phyloP scores from a whole-genome alignment of 2,888 invertebrate species.

The Callimorpha dominula region DNA sequence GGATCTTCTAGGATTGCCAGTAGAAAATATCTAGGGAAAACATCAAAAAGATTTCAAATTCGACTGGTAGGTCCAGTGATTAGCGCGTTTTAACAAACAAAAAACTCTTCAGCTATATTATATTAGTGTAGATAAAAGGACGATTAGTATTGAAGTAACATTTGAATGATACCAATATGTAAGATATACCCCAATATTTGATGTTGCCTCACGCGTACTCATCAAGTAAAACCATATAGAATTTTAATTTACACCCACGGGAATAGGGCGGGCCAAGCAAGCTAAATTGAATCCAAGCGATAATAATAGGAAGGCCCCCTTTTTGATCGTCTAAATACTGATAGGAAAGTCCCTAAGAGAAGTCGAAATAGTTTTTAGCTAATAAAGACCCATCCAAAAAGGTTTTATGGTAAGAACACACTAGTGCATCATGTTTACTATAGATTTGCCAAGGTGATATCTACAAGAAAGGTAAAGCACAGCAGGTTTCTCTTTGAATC shows the following conservation, averaged over 20 bases:
- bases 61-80: too few species aligned
- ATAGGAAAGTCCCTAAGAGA: neutral
- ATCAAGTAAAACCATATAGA: neutral
- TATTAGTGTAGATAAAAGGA: too few species aligned
- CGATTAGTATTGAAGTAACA: too few species aligned
- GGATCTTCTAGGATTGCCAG: neutral
- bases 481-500: too few species aligned
- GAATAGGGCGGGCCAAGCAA: neutral
- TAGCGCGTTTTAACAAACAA: too few species aligned
- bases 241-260: neutral
- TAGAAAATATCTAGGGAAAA: neutral
- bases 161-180: neutral
- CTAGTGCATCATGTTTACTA: too few species aligned
- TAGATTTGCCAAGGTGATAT: too few species aligned
- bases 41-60: neutral
- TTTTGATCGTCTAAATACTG: neutral
- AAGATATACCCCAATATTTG: neutral
- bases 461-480: too few species aligned
- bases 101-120: too few species aligned
- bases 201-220: neutral
- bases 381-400: neutral
- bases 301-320: slow-evolving; percentile 1
- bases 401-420: neutral
- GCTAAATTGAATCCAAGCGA: neutral
- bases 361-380: neutral